Percentiles rank a stretch among this genome's conserved stretches.
Conservation (phyloP, 2,797 vertebrate genomes). For the Nyctalus aviator region DNA sequence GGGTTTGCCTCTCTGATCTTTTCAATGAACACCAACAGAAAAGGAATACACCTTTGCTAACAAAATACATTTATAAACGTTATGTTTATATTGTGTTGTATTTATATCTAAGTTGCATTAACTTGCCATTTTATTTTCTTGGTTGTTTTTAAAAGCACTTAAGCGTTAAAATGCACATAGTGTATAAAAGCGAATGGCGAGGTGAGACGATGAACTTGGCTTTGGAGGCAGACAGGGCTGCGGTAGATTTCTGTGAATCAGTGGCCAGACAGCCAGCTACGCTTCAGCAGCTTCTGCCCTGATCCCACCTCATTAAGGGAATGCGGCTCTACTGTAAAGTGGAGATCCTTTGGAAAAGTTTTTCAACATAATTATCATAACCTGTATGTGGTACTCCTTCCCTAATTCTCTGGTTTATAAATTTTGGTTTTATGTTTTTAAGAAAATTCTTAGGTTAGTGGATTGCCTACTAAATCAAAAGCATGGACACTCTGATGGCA, state of each 20-base stretch:
- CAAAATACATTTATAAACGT: neutral
- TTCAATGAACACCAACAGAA: neutral
- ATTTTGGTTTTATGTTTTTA: conserved; percentile 2
- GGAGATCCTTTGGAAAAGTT: neutral
- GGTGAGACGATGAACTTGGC: neutral
- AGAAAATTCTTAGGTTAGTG: neutral
- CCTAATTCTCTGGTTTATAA: neutral
- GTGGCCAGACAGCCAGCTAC: neutral
- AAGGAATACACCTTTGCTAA: neutral
- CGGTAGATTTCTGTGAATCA: neutral
- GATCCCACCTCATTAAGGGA: neutral
- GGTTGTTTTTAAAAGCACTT: neutral
- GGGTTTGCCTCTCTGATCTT: conserved; percentile 35
- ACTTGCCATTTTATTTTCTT: conserved; percentile 21
- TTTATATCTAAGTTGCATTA: neutral
- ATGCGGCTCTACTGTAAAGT: neutral
- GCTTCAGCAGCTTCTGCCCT: neutral
- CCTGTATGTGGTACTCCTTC: fast-evolving
- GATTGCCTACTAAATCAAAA: neutral
- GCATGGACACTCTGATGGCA: neutral
- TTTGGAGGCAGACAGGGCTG: neutral
- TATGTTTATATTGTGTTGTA: neutral
- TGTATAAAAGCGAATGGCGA: neutral
- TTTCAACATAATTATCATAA: neutral
- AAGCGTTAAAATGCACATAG: neutral